Percentiles rank a stretch among this genome's conserved stretches.
Conservation (phyloP, 2,888 invertebrate genomes). For the Cyaniris semiargus region DNA sequence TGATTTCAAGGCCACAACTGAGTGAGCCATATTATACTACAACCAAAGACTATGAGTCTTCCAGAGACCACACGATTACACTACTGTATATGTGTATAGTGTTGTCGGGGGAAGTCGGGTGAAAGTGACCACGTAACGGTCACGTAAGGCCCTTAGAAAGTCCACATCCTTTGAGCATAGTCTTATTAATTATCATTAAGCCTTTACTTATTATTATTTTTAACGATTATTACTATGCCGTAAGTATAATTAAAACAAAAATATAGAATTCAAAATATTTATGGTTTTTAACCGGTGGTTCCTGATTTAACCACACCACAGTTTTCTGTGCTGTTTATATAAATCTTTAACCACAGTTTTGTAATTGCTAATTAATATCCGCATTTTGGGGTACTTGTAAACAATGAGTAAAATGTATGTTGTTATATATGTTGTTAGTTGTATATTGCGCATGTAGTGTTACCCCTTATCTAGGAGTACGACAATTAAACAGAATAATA, state of each 20-base stretch:
- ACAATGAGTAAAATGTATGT: not conserved
- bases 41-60: too few species aligned
- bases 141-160: not conserved
- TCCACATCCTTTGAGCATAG: too few species aligned
- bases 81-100: not conserved
- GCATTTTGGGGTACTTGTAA: not conserved
- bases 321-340: too few species aligned
- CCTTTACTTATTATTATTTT: not conserved
- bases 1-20: too few species aligned
- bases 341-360: too few species aligned
- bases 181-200: not conserved
- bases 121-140: not conserved
- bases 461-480: constrained; percentile 12
- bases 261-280: too few species aligned
- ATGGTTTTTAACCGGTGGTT: too few species aligned
- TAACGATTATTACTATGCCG: not conserved
- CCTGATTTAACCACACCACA: too few species aligned
- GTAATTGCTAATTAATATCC: not conserved
- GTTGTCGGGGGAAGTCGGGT: not conserved
- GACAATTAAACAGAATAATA: not conserved
- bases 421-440: not conserved
- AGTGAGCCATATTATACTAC: too few species aligned
- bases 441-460: not conserved
- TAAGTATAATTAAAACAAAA: too few species aligned
- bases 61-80: too few species aligned